Conservation (phyloP, 2,797 vertebrate genomes). For the Galagoides demidoff region DNA sequence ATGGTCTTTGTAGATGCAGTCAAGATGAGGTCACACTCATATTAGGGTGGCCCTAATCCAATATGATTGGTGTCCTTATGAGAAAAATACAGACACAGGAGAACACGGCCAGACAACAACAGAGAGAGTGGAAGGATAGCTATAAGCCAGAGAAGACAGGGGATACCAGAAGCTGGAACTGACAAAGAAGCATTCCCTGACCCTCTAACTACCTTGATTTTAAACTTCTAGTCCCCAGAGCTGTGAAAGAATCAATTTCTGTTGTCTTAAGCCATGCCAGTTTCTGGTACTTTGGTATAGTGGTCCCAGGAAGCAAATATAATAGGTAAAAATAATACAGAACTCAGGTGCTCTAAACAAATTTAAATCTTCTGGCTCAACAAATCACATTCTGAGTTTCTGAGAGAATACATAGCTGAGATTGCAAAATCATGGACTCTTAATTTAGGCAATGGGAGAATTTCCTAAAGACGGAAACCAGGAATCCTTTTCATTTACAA, state of each 20-base stretch:
- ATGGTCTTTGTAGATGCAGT: not conserved
- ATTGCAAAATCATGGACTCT: not conserved
- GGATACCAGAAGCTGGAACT: not conserved
- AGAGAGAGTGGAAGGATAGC: not conserved
- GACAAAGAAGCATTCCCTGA: not conserved
- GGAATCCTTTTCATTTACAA: not conserved
- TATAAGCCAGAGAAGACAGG: not conserved
- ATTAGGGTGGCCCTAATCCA: not conserved
- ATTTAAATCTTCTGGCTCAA: not conserved
- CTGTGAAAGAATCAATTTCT: not conserved
- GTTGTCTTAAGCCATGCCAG: not conserved
- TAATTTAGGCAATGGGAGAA: not conserved
- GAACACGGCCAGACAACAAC: not conserved
- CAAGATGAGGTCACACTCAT: not conserved
- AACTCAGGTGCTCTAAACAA: not conserved
- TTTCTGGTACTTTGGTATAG: not conserved
- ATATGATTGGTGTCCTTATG: not conserved
- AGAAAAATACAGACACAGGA: not conserved
- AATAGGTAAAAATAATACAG: not conserved
- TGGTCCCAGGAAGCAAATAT: not conserved
- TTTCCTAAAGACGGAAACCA: not conserved
- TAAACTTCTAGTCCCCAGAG: not conserved
- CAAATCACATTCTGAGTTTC: not conserved
- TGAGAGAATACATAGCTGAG: not conserved
- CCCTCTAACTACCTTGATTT: not conserved